Evolutionary conservation across 1,140 invertebrate species (phyloP).

Genomic region (Mylabris phalerata): DNA sequence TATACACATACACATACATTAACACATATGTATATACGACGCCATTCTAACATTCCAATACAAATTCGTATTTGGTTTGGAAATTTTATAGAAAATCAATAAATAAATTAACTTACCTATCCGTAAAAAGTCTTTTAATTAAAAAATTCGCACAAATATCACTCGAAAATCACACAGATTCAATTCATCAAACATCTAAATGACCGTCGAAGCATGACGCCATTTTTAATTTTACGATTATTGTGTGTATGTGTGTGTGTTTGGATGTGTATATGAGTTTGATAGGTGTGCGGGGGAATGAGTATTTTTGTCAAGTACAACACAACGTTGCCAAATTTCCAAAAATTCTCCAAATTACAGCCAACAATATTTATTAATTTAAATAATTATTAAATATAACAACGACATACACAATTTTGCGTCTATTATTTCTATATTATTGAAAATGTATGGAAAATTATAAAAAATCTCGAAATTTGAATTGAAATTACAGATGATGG

Average conservation of each 20-base stretch:
- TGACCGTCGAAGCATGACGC: slow-evolving; percentile 33
- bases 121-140: slow-evolving; percentile 34
- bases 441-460: too few species aligned
- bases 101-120: slow-evolving; percentile 27
- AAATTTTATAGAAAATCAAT: background rate
- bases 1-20: too few species aligned
- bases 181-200: slow-evolving; percentile 33
- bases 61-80: background rate
- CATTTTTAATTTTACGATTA: slow-evolving; percentile 29
- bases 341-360: too few species aligned
- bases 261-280: too few species aligned
- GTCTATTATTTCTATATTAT: too few species aligned
- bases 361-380: background rate
- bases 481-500: too few species aligned
- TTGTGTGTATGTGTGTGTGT: background rate
- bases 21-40: background rate
- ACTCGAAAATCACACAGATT: slow-evolving; percentile 38
- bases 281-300: too few species aligned
- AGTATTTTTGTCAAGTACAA: too few species aligned
- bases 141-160: slow-evolving; percentile 40
- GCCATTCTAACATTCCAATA: slow-evolving; percentile 1
- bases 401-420: too few species aligned
- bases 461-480: too few species aligned
- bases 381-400: background rate
- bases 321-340: too few species aligned